Base-by-base conservation (phyloP, 2,888 invertebrate genomes). In the Drosophila stalkeri region DNA sequence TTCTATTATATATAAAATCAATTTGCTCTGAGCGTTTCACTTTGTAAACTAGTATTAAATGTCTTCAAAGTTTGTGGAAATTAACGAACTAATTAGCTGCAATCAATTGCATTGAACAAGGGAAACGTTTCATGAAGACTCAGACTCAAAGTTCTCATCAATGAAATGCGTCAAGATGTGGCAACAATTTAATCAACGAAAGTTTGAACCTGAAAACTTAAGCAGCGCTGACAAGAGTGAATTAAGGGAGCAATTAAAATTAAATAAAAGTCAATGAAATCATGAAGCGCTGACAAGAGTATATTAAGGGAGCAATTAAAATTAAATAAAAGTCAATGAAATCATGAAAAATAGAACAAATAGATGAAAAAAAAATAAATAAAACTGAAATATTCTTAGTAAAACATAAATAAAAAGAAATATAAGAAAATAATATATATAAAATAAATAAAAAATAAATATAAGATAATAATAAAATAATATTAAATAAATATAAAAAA, bases 261-360 rank as follows among this genome's bases (percentile, higher is more conserved):
- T 82, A 79, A 33, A 52, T 31, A 49, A 47, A 33, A 55, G 60
- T 61, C 86, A 79, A 81, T 81, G 82, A 85, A 85, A 85, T 75
- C 46, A 62, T 67, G 14, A 23, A 16, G 23, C 7, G 16, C 23
- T 23, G 8, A 55, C 54, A 49, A 31, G 44, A 57, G 20, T 49
- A 33, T 57, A 59, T 55, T 47, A 59, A 63, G 54, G 37, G 44
- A 14, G 37, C 41, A 33, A 52, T 31, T 49, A 47, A 37, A n/a
- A n/a, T n/a, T n/a, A n/a, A n/a, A n/a, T n/a, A n/a, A n/a, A n/a
- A 55, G 60, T 61, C 86, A 79, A 81, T 81, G 81, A 85, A 85
- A 85, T 78, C 46, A 62, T 69, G 8, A 11, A 14, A 0, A 8
- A 47, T 4, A 9, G 1, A 23, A 20, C 11, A 11, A 2, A 35